These are phyloP conservation scores for Platorchestia sp. DNA, from an alignment of 1,140 invertebrate genomes.

Conservation along the genomic window DNA sequence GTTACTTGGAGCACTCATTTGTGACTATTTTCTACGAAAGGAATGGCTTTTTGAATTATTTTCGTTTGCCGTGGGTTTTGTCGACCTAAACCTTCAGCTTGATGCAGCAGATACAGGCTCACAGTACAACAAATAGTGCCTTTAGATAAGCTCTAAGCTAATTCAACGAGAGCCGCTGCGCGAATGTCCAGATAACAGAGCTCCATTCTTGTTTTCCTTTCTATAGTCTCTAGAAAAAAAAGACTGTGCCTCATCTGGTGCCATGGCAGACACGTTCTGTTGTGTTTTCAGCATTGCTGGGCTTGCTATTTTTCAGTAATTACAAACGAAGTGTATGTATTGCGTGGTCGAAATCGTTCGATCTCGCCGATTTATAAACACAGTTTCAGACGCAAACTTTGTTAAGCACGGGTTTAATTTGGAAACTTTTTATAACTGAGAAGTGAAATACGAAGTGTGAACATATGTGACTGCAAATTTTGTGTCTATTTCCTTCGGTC, in stretches of 20 bases:
- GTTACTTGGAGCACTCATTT: neutral
- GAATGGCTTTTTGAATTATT: neutral
- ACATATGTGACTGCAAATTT: neutral
- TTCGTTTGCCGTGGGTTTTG: neutral
- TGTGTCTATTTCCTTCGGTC: neutral
- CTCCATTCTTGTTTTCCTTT: neutral
- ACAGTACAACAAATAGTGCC: neutral
- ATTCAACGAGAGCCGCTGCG: neutral
- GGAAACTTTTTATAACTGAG: neutral
- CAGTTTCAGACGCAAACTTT: neutral
- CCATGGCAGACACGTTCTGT: neutral
- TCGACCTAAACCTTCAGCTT: neutral
- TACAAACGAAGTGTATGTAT: neutral
- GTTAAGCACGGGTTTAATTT: neutral
- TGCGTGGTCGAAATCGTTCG: neutral
- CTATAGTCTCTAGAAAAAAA: neutral
- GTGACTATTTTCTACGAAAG: neutral
- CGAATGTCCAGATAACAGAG: neutral
- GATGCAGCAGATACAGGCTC: neutral
- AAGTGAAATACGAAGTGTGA: neutral
- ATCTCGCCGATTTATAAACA: neutral
- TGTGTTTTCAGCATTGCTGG: neutral
- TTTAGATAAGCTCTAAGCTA: constrained; percentile 1
- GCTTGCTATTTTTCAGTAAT: neutral
- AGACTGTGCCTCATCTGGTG: neutral